Evolutionary conservation across 2,113 vertebrate genomes (phyloP).

Genomic region (Xenopus laevis): DNA sequence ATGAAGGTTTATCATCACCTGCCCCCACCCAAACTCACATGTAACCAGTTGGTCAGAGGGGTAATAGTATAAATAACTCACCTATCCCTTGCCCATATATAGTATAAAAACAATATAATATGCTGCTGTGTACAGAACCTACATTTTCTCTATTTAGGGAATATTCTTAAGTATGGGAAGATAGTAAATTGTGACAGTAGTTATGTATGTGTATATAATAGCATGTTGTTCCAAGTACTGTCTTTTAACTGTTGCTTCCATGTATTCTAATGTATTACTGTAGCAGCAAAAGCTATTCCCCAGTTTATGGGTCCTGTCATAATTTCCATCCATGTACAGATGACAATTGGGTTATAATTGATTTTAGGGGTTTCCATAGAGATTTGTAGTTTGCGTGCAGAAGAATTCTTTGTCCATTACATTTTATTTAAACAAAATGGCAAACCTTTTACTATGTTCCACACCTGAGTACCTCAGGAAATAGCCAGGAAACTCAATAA

Average conservation of each 20-base stretch:
- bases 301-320: neutral
- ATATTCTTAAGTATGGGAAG: no score
- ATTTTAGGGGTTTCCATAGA: slow-evolving; percentile 46
- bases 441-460: slow-evolving; percentile 45
- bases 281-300: neutral
- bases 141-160: no score
- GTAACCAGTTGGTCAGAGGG: no score
- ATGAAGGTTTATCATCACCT: no score
- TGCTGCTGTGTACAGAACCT: no score
- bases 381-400: neutral
- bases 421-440: slow-evolving; percentile 48
- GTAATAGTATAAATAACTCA: no score
- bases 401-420: slow-evolving; percentile 4
- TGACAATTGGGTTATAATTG: slow-evolving; percentile 63
- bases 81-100: no score
- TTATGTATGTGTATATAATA: neutral
- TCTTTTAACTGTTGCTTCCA: no score
- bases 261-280: neutral
- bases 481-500: slow-evolving; percentile 32
- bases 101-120: no score
- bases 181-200: no score
- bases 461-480: slow-evolving; percentile 20
- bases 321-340: slow-evolving; percentile 1
- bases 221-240: neutral
- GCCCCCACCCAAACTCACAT: no score